Conservation (phyloP, 2,888 invertebrate species). For the Emmelina monodactyla region DNA sequence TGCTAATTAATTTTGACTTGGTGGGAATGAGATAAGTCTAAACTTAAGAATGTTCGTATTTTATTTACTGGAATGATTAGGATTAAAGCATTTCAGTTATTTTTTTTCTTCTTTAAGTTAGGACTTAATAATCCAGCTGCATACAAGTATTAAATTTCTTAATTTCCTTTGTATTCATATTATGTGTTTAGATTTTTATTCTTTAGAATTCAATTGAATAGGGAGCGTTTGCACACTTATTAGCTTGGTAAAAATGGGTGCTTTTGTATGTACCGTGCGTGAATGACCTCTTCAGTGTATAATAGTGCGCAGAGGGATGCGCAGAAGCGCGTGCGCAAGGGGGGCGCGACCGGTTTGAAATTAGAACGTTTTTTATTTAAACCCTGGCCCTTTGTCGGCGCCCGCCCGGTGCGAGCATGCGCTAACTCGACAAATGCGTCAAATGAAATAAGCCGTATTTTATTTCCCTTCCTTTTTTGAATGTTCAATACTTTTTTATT, state of each 20-base stretch:
- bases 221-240: constrained; percentile 33
- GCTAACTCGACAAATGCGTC: constrained; percentile 65
- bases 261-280: constrained; percentile 58
- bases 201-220: too few relatives aligned
- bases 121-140: too few relatives aligned
- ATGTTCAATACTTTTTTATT: constrained; percentile 34
- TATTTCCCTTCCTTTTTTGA: constrained; percentile 44
- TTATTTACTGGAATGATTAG: too few relatives aligned
- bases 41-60: too few relatives aligned
- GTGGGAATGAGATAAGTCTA: too few relatives aligned
- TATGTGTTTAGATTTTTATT: constrained; percentile 25
- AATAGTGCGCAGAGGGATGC: constrained; percentile 61
- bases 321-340: constrained; percentile 57
- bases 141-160: too few relatives aligned
- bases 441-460: constrained; percentile 62
- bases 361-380: constrained; percentile 60
- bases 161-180: constrained; percentile 21
- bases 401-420: constrained; percentile 58
- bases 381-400: constrained; percentile 46
- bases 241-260: constrained; percentile 38
- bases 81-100: too few relatives aligned
- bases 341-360: constrained; percentile 62
- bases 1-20: too few relatives aligned
- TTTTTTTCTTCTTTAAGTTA: too few relatives aligned
- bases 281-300: constrained; percentile 65